Evolutionary conservation across 2,113 vertebrate species (phyloP), one percentile per base, ranked within the genome.

Genomic region (Hepsetus odoe): DNA sequence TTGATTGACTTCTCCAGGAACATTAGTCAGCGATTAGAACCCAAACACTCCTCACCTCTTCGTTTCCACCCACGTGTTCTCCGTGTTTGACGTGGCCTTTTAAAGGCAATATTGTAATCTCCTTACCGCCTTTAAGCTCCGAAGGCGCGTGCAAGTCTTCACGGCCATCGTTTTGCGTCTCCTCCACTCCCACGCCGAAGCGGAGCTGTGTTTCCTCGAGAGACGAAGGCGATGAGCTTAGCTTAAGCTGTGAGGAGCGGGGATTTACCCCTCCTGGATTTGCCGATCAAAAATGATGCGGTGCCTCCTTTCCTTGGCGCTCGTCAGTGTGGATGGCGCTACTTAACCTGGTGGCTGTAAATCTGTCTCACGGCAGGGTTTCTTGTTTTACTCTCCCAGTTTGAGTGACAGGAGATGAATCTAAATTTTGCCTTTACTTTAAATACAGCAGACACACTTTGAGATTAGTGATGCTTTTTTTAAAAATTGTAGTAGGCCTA

Each of bases 81-180:
- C 59, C 26, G 40, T 26, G 33, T 76, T 66, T 66, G 74, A 81
- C 55, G 49, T 79, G 28, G 26, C 28, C 40, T 71, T 79, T 58
- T 79, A 74, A 74, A 51, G 62, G 64, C 59, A 80, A 18, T 59
- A 44, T 83, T 82, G 35, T 84, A 83, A 85, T 86, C 85, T 86
- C 28, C 73, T 84, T 81, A 84, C 30, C 64, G 62, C 55, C 68
- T 81, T 79, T 76, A 62, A 85, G 76, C 78, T 74, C 86, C 70
- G 58, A 68, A 67, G 46, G 68, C 56, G 64, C 55, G 35, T 35
- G 35, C 49, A 13, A 51, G 74, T 68, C 66, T 59, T 77, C 66
- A 72, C 59, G 49, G 80, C 53, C 80, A 69, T 79, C 77, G 44
- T 70, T 75, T 67, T 42, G 35, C 35, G 22, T 77, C 49, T 59